These are phyloP conservation scores for Auanema sp. DNA, from an alignment of 2,888 invertebrate genomes.

Conservation along the genomic window DNA sequence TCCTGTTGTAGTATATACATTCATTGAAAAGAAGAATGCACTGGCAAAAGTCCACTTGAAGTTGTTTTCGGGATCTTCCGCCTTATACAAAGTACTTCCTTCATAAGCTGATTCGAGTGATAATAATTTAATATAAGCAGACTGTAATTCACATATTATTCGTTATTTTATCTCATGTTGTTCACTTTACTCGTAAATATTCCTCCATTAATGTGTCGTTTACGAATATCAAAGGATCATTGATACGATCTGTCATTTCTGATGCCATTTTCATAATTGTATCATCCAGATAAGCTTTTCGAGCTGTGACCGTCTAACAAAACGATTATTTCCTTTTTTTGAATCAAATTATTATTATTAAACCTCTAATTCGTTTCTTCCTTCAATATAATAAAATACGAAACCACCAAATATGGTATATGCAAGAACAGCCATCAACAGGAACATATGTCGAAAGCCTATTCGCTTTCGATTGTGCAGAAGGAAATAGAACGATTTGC, in stretches of 20 bases:
- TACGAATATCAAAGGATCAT: conserved; percentile 26
- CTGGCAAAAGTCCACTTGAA: conserved; percentile 44
- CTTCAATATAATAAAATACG: conserved; percentile 42
- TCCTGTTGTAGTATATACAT: conserved; percentile 47
- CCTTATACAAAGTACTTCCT: conserved; percentile 41
- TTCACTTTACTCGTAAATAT: conserved; percentile 22
- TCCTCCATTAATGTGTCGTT: conserved; percentile 26
- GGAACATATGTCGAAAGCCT: conserved; percentile 42
- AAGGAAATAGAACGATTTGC: conserved; percentile 43
- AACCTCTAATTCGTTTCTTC: conserved; percentile 36
- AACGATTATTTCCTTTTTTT: neutral
- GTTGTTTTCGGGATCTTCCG: conserved; percentile 30
- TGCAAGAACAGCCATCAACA: conserved; percentile 32
- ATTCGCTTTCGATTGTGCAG: conserved; percentile 40
- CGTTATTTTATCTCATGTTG: neutral
- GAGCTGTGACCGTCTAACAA: conserved; percentile 25
- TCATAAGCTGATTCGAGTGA: conserved; percentile 37
- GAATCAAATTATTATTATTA: neutral
- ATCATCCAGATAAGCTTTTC: conserved; percentile 24
- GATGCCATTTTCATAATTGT: conserved; percentile 28
- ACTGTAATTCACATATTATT: conserved; percentile 21
- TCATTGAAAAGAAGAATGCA: conserved; percentile 44
- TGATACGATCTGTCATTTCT: conserved; percentile 29
- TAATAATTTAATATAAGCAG: conserved; percentile 41
- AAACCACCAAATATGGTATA: conserved; percentile 42